Percentiles rank a stretch among this genome's conserved stretches.
Evolutionary conservation across 30 jellyfish, hydroid and myxozoan genomes (phyloP).

Genomic region (Pseudorhiza aurosa): DNA sequence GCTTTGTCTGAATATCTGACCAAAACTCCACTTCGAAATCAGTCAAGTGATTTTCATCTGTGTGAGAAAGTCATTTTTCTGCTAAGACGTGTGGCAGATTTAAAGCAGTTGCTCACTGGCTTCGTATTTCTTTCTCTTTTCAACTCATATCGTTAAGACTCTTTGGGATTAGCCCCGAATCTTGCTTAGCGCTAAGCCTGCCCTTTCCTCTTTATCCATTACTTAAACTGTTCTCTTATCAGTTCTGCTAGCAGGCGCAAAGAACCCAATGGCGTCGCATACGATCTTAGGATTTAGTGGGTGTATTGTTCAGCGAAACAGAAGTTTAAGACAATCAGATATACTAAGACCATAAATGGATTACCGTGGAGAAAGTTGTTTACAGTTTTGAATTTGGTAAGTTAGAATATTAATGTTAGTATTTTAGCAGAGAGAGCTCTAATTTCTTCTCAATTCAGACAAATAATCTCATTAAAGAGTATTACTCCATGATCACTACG

Average conservation of each 20-base stretch:
- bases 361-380: constrained; percentile 69
- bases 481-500: constrained; percentile 57
- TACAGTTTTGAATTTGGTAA: constrained; percentile 59
- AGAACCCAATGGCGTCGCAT: constrained; percentile 50
- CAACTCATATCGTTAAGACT: constrained; percentile 1
- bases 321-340: constrained; percentile 50
- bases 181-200: constrained; percentile 40
- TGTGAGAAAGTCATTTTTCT: constrained; percentile 8
- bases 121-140: not conserved
- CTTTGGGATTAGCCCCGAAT: constrained; percentile 19
- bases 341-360: constrained; percentile 57
- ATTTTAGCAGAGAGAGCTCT: constrained; percentile 63
- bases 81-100: not conserved
- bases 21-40: not conserved
- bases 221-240: constrained; percentile 42
- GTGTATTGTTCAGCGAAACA: constrained; percentile 44
- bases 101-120: not conserved
- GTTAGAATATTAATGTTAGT: constrained; percentile 64
- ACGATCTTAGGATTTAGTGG: constrained; percentile 42
- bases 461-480: constrained; percentile 36
- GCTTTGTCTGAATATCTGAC: too few relatives aligned
- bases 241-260: constrained; percentile 35
- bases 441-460: constrained; percentile 52
- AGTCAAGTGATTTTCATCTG: not conserved
- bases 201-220: constrained; percentile 7